These are phyloP conservation scores for Formica exsecta DNA, from an alignment of 1,140 invertebrate genomes.

Conservation along the genomic window DNA sequence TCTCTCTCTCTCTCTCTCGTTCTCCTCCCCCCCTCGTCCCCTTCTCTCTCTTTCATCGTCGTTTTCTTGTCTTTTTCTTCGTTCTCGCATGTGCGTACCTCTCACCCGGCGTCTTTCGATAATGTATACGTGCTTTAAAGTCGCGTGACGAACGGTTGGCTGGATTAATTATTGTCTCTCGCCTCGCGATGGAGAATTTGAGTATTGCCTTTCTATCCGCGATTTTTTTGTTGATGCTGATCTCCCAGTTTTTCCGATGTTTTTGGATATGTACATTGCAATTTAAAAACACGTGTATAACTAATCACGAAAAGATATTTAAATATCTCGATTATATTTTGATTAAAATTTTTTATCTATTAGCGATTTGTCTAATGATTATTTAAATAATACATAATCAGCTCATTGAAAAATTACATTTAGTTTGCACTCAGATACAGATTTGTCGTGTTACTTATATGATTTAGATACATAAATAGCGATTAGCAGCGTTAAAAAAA, in stretches of 20 bases:
- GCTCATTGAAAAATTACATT: constrained; percentile 15
- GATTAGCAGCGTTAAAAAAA: background rate
- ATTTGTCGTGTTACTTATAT: constrained; percentile 23
- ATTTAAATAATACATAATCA: background rate
- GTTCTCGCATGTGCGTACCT: background rate
- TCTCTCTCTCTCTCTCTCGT: constrained; percentile 1
- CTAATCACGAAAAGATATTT: background rate
- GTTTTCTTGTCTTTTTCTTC: constrained; percentile 3
- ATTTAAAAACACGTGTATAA: background rate
- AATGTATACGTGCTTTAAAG: constrained; percentile 1
- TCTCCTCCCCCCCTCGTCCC: no score
- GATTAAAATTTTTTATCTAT: background rate
- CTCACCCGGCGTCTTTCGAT: constrained; percentile 2
- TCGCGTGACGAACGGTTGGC: background rate
- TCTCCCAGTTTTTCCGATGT: background rate
- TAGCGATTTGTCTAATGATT: background rate
- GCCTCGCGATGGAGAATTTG: background rate
- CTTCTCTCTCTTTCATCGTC: background rate
- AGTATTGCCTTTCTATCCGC: background rate
- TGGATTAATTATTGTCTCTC: constrained; percentile 2
- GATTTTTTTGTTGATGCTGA: background rate
- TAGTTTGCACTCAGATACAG: background rate
- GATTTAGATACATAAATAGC: constrained; percentile 24
- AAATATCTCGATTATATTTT: background rate
- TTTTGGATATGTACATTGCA: background rate